These are phyloP conservation scores for Ichneumoninae sp. DNA, from an alignment of 2,888 invertebrate species.

Conservation along the genomic window DNA sequence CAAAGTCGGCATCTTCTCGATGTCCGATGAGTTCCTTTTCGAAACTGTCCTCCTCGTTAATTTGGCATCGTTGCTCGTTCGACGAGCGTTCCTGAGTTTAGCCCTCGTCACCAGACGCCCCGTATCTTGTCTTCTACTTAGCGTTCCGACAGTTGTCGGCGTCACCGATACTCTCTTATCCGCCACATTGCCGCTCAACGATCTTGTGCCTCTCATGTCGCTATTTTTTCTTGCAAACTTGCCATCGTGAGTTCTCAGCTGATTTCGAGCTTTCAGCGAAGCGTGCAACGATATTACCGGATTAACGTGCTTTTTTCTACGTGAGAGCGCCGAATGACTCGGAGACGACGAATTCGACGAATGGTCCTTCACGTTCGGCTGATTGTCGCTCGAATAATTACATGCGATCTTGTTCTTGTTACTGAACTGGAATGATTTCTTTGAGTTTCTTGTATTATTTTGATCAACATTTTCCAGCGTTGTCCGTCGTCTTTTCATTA, in stretches of 20 bases:
- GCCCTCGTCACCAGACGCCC: constrained; percentile 69
- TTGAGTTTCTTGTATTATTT: constrained; percentile 32
- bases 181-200: constrained; percentile 19
- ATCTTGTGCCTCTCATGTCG: constrained; percentile 30
- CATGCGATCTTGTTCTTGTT: neutral
- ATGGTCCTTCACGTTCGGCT: constrained; percentile 18
- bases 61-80: constrained; percentile 57
- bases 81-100: constrained; percentile 60
- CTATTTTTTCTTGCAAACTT: constrained; percentile 75
- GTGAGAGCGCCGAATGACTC: constrained; percentile 48
- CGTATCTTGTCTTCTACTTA: constrained; percentile 55
- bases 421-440: constrained; percentile 13
- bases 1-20: constrained; percentile 87
- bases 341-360: constrained; percentile 48
- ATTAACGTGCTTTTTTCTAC: constrained; percentile 71
- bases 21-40: constrained; percentile 78
- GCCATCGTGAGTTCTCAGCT: constrained; percentile 79
- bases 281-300: constrained; percentile 76
- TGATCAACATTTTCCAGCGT: constrained; percentile 7
- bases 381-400: constrained; percentile 14
- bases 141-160: constrained; percentile 41
- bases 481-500: constrained; percentile 51
- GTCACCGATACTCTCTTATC: constrained; percentile 26
- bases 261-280: constrained; percentile 77
- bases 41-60: constrained; percentile 55